These are phyloP conservation scores for Mactromeris polynyma DNA, from an alignment of 2,888 invertebrate genomes.

Conservation along the genomic window DNA sequence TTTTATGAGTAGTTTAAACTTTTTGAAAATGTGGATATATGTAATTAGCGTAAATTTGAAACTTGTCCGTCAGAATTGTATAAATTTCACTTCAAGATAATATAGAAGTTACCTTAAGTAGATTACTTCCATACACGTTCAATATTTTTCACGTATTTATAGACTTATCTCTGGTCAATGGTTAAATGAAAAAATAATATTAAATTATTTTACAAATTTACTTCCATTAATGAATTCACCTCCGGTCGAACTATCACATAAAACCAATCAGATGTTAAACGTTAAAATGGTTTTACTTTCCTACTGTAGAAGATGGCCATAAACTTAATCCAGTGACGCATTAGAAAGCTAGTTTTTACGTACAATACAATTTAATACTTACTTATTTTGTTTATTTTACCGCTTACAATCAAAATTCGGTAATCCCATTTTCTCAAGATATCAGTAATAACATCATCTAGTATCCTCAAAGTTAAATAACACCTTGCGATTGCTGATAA, in stretches of 20 bases:
- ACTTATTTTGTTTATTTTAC: slow-evolving; percentile 13
- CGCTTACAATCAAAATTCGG: not conserved
- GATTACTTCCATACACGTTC: not conserved
- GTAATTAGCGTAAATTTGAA: no score
- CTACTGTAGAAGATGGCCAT: not conserved
- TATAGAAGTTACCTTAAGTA: not conserved
- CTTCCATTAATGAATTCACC: not conserved
- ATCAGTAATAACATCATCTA: not conserved
- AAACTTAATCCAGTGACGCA: not conserved
- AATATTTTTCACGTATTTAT: not conserved
- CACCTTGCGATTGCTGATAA: not conserved
- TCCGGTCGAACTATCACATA: not conserved
- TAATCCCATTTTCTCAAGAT: not conserved
- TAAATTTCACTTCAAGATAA: no score
- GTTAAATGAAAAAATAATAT: not conserved
- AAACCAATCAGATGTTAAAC: not conserved
- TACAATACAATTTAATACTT: not conserved
- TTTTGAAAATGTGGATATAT: no score
- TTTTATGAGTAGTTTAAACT: no score
- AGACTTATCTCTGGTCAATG: not conserved
- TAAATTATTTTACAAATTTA: not conserved
- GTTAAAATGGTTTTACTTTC: not conserved
- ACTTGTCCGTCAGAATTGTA: no score
- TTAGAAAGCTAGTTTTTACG: not conserved
- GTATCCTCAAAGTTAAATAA: not conserved